Conservation (phyloP, 2,888 invertebrate genomes). For the Serripes groenlandicus region DNA sequence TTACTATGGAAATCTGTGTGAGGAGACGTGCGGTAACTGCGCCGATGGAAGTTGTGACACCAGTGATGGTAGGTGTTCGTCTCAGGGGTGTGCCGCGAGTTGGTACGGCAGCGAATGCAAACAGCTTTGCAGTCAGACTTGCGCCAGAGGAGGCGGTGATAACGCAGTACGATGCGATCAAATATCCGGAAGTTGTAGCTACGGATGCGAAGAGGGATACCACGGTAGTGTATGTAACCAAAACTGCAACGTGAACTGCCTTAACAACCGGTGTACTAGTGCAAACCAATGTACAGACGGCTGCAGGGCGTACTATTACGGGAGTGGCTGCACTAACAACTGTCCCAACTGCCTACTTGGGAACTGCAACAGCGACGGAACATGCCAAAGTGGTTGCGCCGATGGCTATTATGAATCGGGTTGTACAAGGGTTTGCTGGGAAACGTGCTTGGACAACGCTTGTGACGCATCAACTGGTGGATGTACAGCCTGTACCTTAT, state of each 20-base stretch:
- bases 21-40: constrained; percentile 42
- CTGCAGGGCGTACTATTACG: constrained; percentile 30
- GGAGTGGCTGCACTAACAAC: constrained; percentile 11
- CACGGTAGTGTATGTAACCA: constrained; percentile 30
- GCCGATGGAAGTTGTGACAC: constrained; percentile 23
- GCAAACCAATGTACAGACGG: constrained; percentile 34
- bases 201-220: constrained; percentile 46
- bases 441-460: constrained; percentile 35
- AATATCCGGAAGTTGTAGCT: constrained; percentile 32
- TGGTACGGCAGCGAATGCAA: constrained; percentile 36
- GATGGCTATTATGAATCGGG: constrained; percentile 30
- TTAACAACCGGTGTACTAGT: constrained; percentile 18
- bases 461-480: constrained; percentile 41
- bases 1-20: constrained; percentile 37
- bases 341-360: constrained; percentile 46
- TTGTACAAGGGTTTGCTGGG: constrained; percentile 35
- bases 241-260: constrained; percentile 36
- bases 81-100: constrained; percentile 13
- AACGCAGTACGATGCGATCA: constrained; percentile 26
- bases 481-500: constrained; percentile 36
- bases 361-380: constrained; percentile 26
- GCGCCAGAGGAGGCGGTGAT: neutral
- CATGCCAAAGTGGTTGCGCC: constrained; percentile 32
- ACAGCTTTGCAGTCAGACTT: constrained; percentile 14
- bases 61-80: constrained; percentile 18